phyloP scores from a whole-genome alignment of 2,888 invertebrate genomes.

The Trypoxylon attenuatum region DNA sequence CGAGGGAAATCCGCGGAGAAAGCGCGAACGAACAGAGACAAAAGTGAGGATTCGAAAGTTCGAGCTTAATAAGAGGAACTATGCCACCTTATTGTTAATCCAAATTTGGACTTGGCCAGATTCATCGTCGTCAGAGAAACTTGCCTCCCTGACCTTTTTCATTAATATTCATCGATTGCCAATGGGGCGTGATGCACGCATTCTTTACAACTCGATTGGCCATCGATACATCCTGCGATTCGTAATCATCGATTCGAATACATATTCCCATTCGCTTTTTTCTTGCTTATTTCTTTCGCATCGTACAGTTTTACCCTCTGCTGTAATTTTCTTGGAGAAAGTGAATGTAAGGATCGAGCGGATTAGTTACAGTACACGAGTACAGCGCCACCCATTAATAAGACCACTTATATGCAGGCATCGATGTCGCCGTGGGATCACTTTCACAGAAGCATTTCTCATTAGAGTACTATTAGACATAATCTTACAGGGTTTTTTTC shows the following conservation, averaged over 20 bases:
- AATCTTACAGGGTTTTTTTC: too few relatives aligned
- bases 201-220: slow-evolving; percentile 35
- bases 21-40: neutral
- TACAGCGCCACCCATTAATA: too few relatives aligned
- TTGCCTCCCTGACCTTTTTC: slow-evolving; percentile 44
- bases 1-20: neutral
- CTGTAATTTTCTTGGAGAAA: too few relatives aligned
- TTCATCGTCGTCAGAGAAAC: slow-evolving; percentile 32
- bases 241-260: neutral
- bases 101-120: slow-evolving; percentile 31
- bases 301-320: too few relatives aligned
- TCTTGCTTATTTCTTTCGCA: too few relatives aligned
- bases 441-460: too few relatives aligned
- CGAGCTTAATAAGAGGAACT: slow-evolving; percentile 34
- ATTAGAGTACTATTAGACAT: too few relatives aligned
- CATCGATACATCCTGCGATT: neutral
- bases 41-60: slow-evolving; percentile 47
- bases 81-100: slow-evolving; percentile 37
- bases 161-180: slow-evolving; percentile 50
- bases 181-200: slow-evolving; percentile 14
- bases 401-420: too few relatives aligned
- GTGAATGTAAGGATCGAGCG: too few relatives aligned
- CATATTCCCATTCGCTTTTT: too few relatives aligned
- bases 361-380: too few relatives aligned
- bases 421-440: too few relatives aligned